These are phyloP conservation scores for Asbolus verrucosus DNA, from an alignment of 1,140 invertebrate genomes.

Conservation along the genomic window DNA sequence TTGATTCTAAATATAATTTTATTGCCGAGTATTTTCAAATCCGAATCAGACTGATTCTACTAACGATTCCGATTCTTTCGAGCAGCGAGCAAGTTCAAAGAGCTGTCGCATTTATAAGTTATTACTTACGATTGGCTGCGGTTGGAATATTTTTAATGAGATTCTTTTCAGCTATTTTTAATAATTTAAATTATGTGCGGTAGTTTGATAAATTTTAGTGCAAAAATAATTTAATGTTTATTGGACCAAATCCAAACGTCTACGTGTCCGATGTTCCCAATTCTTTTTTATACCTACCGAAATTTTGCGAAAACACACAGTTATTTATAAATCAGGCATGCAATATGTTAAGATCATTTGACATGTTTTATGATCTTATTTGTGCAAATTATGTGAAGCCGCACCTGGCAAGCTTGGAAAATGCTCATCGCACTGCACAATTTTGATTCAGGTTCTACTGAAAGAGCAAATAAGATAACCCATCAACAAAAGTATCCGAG, in stretches of 20 bases:
- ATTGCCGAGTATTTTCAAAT: too few species aligned
- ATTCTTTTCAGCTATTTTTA: background rate
- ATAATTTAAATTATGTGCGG: background rate
- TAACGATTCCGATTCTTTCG: too few species aligned
- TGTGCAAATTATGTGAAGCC: slow-evolving; percentile 20
- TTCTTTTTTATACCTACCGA: slow-evolving; percentile 2
- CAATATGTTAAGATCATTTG: slow-evolving; percentile 11
- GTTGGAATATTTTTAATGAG: too few species aligned
- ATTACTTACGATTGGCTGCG: too few species aligned
- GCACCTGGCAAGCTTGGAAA: background rate
- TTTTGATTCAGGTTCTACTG: too few species aligned
- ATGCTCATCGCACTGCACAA: background rate
- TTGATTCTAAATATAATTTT: too few species aligned
- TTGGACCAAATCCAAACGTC: slow-evolving; percentile 20
- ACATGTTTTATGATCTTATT: slow-evolving; percentile 37
- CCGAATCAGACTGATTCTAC: too few species aligned
- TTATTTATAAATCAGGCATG: slow-evolving; percentile 25
- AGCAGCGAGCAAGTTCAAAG: too few species aligned
- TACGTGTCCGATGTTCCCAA: slow-evolving; percentile 15
- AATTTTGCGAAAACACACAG: slow-evolving; percentile 8
- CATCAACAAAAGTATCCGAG: too few species aligned
- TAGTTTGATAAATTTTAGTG: slow-evolving; percentile 15
- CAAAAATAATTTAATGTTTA: slow-evolving; percentile 38
- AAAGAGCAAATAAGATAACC: too few species aligned
- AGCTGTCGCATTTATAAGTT: too few species aligned